Percentiles rank a stretch among this genome's conserved stretches.
phyloP scores from a whole-genome alignment of 2,888 invertebrate species.

The Amaurobius ferox region DNA sequence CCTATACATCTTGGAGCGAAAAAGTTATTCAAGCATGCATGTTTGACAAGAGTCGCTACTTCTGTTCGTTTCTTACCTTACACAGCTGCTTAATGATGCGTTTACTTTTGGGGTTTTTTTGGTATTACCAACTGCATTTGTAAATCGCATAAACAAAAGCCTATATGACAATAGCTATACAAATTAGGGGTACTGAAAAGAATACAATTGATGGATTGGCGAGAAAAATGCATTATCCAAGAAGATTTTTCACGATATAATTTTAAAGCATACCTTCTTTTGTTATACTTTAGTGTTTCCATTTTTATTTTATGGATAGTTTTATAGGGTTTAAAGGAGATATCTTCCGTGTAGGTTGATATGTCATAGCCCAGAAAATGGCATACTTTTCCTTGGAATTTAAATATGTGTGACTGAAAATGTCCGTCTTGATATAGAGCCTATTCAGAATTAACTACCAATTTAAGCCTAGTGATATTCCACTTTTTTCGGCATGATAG shows the following conservation, averaged over 20 bases:
- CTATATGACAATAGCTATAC: neutral
- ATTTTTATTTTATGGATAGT: too few species aligned
- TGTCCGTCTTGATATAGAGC: too few species aligned
- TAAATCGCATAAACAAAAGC: neutral
- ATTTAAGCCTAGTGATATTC: too few species aligned
- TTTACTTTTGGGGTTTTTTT: neutral
- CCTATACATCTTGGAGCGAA: neutral
- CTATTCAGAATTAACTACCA: too few species aligned
- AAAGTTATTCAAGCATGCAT: neutral
- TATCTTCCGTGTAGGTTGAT: too few species aligned
- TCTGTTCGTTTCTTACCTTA: neutral
- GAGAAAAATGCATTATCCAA: neutral
- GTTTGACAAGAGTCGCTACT: neutral
- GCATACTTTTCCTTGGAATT: too few species aligned
- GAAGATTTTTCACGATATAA: neutral
- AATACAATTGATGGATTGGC: neutral
- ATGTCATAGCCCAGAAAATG: too few species aligned
- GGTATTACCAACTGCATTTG: neutral
- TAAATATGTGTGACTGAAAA: too few species aligned
- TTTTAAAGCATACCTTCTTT: neutral
- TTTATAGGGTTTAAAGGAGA: too few species aligned
- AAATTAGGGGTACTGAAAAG: neutral
- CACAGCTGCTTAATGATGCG: neutral
- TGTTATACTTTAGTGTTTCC: too few species aligned
- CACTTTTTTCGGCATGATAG: too few species aligned